Percentiles rank a stretch among this genome's conserved stretches.
Evolutionary conservation across 1,140 invertebrate genomes (phyloP).

Genomic region (Anadara kagoshimensis): DNA sequence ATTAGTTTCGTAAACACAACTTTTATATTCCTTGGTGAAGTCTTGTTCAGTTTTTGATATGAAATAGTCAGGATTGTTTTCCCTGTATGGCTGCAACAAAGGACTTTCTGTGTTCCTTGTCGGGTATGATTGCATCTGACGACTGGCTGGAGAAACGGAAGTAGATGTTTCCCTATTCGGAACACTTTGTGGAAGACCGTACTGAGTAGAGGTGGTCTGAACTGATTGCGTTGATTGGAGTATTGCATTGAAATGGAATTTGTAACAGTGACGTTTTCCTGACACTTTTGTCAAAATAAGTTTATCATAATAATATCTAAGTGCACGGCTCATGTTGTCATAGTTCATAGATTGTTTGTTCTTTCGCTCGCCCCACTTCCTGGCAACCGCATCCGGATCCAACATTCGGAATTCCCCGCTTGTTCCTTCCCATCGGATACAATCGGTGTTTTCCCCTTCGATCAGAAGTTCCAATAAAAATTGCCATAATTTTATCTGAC

Average conservation of each 20-base stretch:
- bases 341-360: conserved; percentile 99
- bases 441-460: conserved; percentile 25
- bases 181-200: too few relatives aligned
- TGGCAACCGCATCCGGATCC: conserved; percentile 96
- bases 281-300: conserved; percentile 99
- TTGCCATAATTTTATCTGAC: conserved; percentile 40
- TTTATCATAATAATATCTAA: conserved; percentile 95
- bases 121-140: too few relatives aligned
- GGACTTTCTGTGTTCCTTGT: too few relatives aligned
- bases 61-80: too few relatives aligned
- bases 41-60: too few relatives aligned
- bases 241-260: conserved; percentile 71
- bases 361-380: conserved; percentile 96
- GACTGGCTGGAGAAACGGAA: too few relatives aligned
- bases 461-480: conserved; percentile 38
- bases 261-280: conserved; percentile 82
- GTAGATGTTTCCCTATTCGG: too few relatives aligned
- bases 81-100: too few relatives aligned
- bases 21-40: too few relatives aligned
- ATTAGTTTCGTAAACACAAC: too few relatives aligned
- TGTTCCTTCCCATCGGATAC: conserved; percentile 64
- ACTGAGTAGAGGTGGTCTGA: too few relatives aligned
- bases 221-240: conserved; percentile 14
- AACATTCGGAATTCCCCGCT: conserved; percentile 98
- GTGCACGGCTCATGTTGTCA: conserved; percentile 81